These are phyloP conservation scores for Botia almorhae DNA, from an alignment of 2,797 vertebrate species.

Conservation along the genomic window DNA sequence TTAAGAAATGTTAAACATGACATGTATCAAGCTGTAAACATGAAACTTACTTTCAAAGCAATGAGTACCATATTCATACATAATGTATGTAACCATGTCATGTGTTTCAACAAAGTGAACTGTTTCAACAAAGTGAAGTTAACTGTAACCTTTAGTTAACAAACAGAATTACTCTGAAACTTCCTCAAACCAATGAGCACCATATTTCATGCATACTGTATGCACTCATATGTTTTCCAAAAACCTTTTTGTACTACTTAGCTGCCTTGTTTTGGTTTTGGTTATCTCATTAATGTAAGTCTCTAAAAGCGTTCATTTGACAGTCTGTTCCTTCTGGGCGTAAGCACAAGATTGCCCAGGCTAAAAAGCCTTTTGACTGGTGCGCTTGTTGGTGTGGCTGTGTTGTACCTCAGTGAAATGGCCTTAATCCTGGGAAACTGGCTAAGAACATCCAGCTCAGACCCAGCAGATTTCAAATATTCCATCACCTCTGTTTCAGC, in stretches of 20 bases:
- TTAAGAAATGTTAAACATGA: neutral
- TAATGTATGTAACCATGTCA: neutral
- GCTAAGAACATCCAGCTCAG: neutral
- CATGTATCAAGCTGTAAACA: neutral
- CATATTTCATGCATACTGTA: neutral
- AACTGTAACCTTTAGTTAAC: neutral
- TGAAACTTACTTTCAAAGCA: neutral
- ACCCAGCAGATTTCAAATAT: slow-evolving; percentile 7
- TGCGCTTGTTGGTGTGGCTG: neutral
- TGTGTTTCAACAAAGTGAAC: neutral
- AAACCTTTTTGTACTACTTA: neutral
- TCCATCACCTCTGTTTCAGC: slow-evolving; percentile 9
- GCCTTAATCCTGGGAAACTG: slow-evolving; percentile 2
- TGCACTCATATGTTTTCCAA: neutral
- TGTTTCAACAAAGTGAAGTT: neutral
- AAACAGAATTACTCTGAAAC: neutral
- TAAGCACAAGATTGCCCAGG: slow-evolving; percentile 18
- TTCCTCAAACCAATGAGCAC: neutral
- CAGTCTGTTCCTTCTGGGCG: neutral
- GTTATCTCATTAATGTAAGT: slow-evolving; percentile 1
- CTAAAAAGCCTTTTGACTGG: slow-evolving; percentile 23
- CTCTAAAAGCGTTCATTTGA: slow-evolving; percentile 5
- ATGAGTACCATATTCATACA: neutral
- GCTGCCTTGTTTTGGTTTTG: slow-evolving; percentile 10
- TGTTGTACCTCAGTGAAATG: slow-evolving; percentile 13